Base-by-base conservation (phyloP, 2,888 invertebrate species). In the Linnaemya vulpina region DNA sequence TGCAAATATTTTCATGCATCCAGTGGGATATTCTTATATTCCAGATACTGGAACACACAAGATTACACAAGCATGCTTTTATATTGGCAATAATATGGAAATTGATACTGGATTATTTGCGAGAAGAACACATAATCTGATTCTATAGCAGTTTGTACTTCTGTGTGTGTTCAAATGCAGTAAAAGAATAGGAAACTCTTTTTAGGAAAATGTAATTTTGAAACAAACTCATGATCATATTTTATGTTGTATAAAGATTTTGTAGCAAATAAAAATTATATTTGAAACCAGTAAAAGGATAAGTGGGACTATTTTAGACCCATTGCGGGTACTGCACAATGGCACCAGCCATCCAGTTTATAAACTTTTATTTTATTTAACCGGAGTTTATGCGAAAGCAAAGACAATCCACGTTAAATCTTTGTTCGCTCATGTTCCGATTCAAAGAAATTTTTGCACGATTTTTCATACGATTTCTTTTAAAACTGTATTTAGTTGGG, bases 141-240 rank as follows among this genome's bases (percentile, higher is more conserved):
- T 3, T n/a, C n/a, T 38, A 8, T 38, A 38, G 38, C 11, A 38
- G n/a, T 43, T 11, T 46, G 15, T 10, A 46, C n/a, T 46, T n/a
- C 4, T 13, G 4, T 46, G n/a, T 46, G 0, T 0, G 46, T 46
- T 46, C n/a, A n/a, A 5, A 46, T n/a, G 3, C n/a, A 15, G 15
- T 46, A 3, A 40, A 60, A 15, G 8, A 15, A 55, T 17, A 63
- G 40, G 51, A 70, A 63, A 79, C 51, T 53, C 74, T 78, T 70
- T 62, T 70, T 74, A 75, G 58, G 40, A 60, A 30, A 40, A 17
- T 73, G 46, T 68, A 53, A 73, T 46, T 62, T 60, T n/a, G 20
- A 70, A 38, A 2, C 51, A 5, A 49, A 17, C 9, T 49, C 2
- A 9, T 9, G n/a, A 1, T 17, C 1, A 17, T 9, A 1, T 49